Conservation (phyloP, 2,113 vertebrate genomes). For the Monopterus albus region DNA sequence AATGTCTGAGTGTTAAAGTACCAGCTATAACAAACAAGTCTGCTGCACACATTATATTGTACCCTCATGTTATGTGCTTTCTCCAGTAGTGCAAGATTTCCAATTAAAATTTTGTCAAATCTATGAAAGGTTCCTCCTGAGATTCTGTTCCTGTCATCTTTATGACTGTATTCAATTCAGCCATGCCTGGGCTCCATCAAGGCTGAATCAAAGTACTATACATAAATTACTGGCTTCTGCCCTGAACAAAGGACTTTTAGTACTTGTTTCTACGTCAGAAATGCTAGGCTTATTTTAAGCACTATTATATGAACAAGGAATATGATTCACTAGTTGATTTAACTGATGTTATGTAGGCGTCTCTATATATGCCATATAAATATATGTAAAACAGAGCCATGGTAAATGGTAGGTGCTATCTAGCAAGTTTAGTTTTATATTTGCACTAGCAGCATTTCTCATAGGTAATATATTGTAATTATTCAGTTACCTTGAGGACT, state of each 20-base stretch:
- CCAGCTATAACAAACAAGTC: slow-evolving; percentile 21
- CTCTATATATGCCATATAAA: too few relatives aligned
- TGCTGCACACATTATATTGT: slow-evolving; percentile 17
- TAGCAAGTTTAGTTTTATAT: slow-evolving; percentile 17
- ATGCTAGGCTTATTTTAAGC: too few relatives aligned
- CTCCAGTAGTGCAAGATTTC: slow-evolving; percentile 2
- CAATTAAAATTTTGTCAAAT: slow-evolving; percentile 37
- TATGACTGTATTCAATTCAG: slow-evolving; percentile 48
- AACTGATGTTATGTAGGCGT: too few relatives aligned
- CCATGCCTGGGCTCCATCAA: slow-evolving; percentile 36
- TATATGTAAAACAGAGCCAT: too few relatives aligned
- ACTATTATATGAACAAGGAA: slow-evolving; percentile 8
- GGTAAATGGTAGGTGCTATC: slow-evolving; percentile 5
- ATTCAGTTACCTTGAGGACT: background rate
- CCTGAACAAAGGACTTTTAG: slow-evolving; percentile 25
- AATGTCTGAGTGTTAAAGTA: slow-evolving; percentile 19
- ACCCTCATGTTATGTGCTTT: slow-evolving; percentile 1
- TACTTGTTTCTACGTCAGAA: slow-evolving; percentile 25
- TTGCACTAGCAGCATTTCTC: background rate
- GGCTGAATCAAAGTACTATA: slow-evolving; percentile 48
- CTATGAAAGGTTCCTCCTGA: slow-evolving; percentile 28
- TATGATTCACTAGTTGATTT: too few relatives aligned
- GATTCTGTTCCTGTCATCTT: slow-evolving; percentile 47
- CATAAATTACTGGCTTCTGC: slow-evolving; percentile 43
- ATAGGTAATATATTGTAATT: slow-evolving; percentile 2